Evolutionary conservation across 2,888 invertebrate genomes (phyloP).

Genomic region (Drosophila affinis): DNA sequence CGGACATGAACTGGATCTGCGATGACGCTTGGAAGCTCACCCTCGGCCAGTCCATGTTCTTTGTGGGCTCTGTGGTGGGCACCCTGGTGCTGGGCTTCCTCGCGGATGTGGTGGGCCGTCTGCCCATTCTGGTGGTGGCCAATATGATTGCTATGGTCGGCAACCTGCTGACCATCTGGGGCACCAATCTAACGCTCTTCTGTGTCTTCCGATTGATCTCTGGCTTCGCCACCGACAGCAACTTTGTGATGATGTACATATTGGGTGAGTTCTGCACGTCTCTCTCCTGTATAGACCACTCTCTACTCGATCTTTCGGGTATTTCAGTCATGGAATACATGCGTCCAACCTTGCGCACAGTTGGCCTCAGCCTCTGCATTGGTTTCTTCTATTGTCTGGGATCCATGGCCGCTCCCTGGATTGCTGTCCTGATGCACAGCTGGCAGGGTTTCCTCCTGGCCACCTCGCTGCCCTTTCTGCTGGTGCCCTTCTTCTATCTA

Average conservation of each 20-base stretch:
- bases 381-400: conserved; percentile 86
- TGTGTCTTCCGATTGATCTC: conserved; percentile 85
- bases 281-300: not conserved
- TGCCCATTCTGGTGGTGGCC: conserved; percentile 85
- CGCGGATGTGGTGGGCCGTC: conserved; percentile 86
- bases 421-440: conserved; percentile 83
- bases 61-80: conserved; percentile 86
- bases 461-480: conserved; percentile 84
- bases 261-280: conserved; percentile 83
- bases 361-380: conserved; percentile 86
- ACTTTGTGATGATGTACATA: conserved; percentile 87
- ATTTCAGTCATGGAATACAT: conserved; percentile 86
- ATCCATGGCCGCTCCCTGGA: conserved; percentile 85
- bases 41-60: conserved; percentile 87
- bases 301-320: not conserved
- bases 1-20: conserved; percentile 87
- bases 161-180: conserved; percentile 85
- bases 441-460: conserved; percentile 85
- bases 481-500: conserved; percentile 85
- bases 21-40: conserved; percentile 86
- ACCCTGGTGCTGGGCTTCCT: conserved; percentile 85
- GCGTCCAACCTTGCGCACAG: conserved; percentile 84
- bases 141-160: conserved; percentile 85
- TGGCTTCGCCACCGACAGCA: conserved; percentile 86
- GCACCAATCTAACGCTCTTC: conserved; percentile 84